phyloP scores from a whole-genome alignment of 2,888 invertebrate species.

The Cancer borealis region DNA sequence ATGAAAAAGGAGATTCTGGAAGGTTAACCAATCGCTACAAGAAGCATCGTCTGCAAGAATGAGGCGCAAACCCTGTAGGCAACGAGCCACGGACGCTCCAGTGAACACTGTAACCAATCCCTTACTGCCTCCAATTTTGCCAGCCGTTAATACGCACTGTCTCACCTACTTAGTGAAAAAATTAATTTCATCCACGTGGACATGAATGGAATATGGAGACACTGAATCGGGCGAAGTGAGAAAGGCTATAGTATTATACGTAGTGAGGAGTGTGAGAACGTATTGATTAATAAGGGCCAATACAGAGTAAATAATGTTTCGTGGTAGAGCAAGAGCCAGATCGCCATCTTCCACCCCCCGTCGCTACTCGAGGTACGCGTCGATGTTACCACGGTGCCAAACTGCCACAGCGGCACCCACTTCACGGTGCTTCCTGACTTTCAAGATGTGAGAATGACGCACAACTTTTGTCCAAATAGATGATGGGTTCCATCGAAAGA shows the following conservation, averaged over 20 bases:
- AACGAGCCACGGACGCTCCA: background rate
- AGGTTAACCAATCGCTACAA: background rate
- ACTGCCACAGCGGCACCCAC: background rate
- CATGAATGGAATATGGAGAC: background rate
- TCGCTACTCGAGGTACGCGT: background rate
- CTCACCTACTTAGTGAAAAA: background rate
- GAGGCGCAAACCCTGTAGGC: background rate
- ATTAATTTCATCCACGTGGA: background rate
- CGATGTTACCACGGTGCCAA: background rate
- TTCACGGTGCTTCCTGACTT: background rate
- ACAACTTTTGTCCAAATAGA: background rate
- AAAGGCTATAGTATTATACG: background rate
- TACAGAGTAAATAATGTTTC: background rate
- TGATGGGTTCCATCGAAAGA: background rate
- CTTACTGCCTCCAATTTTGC: background rate
- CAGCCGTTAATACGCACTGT: background rate
- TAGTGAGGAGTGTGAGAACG: background rate
- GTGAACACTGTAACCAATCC: background rate
- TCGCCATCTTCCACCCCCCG: background rate
- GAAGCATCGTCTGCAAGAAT: constrained; percentile 6
- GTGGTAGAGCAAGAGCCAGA: background rate
- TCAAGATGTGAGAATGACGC: background rate
- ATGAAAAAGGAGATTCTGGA: constrained; percentile 18
- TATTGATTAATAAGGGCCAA: constrained; percentile 16
- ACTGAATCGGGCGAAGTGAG: background rate